Base-by-base conservation (phyloP, 2,888 invertebrate genomes). In the Lycocerus yunnanus region DNA sequence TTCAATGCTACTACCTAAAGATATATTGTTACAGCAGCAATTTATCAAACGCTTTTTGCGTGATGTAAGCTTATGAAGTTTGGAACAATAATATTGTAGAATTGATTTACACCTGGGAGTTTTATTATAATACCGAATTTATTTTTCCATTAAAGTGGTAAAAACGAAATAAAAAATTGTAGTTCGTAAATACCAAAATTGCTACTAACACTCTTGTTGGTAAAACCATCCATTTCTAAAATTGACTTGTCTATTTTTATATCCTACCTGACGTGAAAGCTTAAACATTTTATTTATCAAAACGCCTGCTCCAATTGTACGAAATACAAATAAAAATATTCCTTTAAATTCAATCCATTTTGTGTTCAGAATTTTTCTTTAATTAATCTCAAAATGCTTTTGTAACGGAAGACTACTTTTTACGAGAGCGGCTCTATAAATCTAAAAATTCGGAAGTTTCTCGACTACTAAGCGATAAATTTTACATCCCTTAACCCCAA, bases 21-120 rank as follows among this genome's bases (percentile, higher is more conserved):
- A 43, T 67, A 58, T 58, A 16, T 27, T 67, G 14, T 24, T 67
- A 58, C 67, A 43, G 11, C 20, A 15, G 13, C 58, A 58, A 67
- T 67, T 67, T 67, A 67, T 67, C 67, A 67, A 24, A 14, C 27
- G 67, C 65, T 67, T 67, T 67, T 67, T 58, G 67, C 67, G 67
- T 67, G 67, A 67, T 67, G 24, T 24, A 27, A 67, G 58, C 67
- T 67, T 67, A 58, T 58, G 58, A 67, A 67, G 67, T 58, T 58
- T 14, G 15, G 67, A 67, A 67, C 67, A 67, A 67, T 67, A 67
- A 67, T 58, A 67, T 58, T 16, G 24, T 58, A 16, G 14, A 58
- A 67, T 58, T 67, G 67, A 67, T 67, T 67, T 67, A 67, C 58
- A 67, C 67, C 58, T 67, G 58, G 58, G 67, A 67, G 58, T 67